A percentile compares a stretch with the other conserved stretches of the same genome.
phyloP scores from a whole-genome alignment of 2,797 vertebrate species.

The Serranus cabrilla region DNA sequence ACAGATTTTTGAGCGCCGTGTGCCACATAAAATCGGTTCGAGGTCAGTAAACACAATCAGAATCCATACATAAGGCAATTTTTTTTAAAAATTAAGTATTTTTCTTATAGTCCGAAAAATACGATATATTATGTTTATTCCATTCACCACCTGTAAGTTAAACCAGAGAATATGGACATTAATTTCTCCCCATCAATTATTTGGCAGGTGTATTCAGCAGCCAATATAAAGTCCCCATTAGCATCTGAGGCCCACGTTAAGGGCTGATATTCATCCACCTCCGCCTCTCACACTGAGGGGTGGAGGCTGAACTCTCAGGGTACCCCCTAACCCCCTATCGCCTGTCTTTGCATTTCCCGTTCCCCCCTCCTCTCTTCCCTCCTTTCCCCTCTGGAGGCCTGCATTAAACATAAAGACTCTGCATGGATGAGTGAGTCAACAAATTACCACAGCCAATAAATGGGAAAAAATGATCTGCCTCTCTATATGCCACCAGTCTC shows the following conservation, averaged over 20 bases:
- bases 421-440: conserved; percentile 91
- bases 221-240: conserved; percentile 82
- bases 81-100: too few species aligned
- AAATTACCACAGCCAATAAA: conserved; percentile 90
- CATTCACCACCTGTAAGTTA: conserved; percentile 24
- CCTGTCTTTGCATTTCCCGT: conserved; percentile 62
- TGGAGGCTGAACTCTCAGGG: conserved; percentile 78
- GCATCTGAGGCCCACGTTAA: conserved; percentile 85
- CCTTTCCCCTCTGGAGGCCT: conserved; percentile 80
- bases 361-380: conserved; percentile 35
- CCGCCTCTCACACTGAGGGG: conserved; percentile 72
- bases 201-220: conserved; percentile 74
- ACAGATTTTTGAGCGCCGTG: too few species aligned
- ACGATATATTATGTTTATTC: conserved; percentile 13
- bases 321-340: conserved; percentile 62
- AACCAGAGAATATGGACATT: conserved; percentile 5
- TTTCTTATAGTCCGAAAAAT: too few species aligned
- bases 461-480: conserved; percentile 79
- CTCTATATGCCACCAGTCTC: conserved; percentile 76
- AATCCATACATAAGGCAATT: too few species aligned
- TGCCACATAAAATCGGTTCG: too few species aligned
- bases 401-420: conserved; percentile 91
- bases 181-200: conserved; percentile 68
- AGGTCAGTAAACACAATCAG: too few species aligned
- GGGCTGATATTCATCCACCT: conserved; percentile 81